These are phyloP conservation scores for Torymus texanus DNA, from an alignment of 2,888 invertebrate species.

Conservation along the genomic window DNA sequence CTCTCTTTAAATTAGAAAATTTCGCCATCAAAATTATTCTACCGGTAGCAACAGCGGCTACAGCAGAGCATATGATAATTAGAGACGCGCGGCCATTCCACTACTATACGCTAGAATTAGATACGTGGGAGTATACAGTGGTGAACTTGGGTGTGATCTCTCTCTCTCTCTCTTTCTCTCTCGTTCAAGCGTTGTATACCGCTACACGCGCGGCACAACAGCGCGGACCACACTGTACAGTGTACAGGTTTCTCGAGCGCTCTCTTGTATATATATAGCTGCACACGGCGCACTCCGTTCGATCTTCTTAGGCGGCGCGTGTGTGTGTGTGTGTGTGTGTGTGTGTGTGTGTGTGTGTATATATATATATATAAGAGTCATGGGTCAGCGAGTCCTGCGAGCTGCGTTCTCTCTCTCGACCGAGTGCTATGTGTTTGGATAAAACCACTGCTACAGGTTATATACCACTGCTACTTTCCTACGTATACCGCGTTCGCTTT, in stretches of 20 bases:
- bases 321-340: too few species aligned
- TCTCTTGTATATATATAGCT: not conserved
- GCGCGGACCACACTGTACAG: conserved; percentile 45
- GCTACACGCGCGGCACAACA: conserved; percentile 10
- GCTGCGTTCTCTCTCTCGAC: not conserved
- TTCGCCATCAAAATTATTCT: conserved; percentile 29
- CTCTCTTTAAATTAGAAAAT: conserved; percentile 14
- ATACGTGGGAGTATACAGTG: conserved; percentile 16
- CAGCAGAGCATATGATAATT: conserved; percentile 17
- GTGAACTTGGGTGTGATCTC: conserved; percentile 43
- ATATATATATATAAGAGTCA: conserved; percentile 60
- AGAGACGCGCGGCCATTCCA: conserved; percentile 2
- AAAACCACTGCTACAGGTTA: conserved; percentile 52
- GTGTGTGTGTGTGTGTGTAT: not conserved
- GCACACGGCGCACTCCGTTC: conserved; percentile 18
- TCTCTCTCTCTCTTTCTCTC: conserved; percentile 17
- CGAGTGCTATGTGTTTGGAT: conserved; percentile 65
- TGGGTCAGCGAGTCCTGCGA: conserved; percentile 71
- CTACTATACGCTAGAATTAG: conserved; percentile 3
- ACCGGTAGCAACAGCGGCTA: conserved; percentile 2
- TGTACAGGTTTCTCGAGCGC: conserved; percentile 41
- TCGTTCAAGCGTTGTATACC: conserved; percentile 24
- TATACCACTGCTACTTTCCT: too few species aligned
- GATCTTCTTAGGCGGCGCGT: conserved; percentile 35
- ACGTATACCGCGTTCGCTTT: too few species aligned